These are phyloP conservation scores for Oreochromis grahami DNA, from an alignment of 2,797 vertebrate genomes.

Conservation along the genomic window DNA sequence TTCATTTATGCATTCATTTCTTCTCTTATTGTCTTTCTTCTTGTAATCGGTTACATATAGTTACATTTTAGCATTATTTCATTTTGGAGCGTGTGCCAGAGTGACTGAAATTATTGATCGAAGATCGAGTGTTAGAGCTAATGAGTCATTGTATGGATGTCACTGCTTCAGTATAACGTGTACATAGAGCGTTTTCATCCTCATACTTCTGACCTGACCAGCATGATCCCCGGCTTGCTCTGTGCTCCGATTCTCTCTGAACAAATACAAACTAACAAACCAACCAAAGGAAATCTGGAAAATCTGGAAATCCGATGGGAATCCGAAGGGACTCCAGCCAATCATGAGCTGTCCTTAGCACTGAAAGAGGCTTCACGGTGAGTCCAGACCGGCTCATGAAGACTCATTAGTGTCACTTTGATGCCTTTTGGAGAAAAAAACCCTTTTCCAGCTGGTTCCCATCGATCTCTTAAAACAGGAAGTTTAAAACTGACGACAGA, in stretches of 20 bases:
- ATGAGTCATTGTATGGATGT: fast-evolving
- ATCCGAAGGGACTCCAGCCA: not conserved
- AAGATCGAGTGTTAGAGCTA: fast-evolving
- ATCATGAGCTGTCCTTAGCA: not conserved
- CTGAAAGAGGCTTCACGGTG: fast-evolving
- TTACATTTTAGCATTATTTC: not conserved
- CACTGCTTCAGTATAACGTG: fast-evolving
- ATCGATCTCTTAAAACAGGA: not conserved
- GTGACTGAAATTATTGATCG: not conserved
- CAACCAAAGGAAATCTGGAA: not conserved
- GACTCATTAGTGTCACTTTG: not conserved
- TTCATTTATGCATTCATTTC: not conserved
- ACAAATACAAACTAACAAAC: not conserved
- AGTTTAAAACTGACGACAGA: not conserved
- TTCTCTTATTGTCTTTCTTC: not conserved
- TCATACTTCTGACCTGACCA: not conserved
- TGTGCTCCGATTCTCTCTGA: not conserved
- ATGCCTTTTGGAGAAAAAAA: not conserved
- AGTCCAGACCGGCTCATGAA: not conserved
- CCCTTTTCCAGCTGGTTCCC: not conserved
- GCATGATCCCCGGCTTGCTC: not conserved
- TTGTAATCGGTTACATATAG: not conserved
- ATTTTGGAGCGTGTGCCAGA: not conserved
- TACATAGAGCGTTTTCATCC: not conserved
- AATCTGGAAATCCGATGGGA: not conserved